Base-by-base conservation (phyloP, 2,888 invertebrate genomes). In the Pollenia amentaria region DNA sequence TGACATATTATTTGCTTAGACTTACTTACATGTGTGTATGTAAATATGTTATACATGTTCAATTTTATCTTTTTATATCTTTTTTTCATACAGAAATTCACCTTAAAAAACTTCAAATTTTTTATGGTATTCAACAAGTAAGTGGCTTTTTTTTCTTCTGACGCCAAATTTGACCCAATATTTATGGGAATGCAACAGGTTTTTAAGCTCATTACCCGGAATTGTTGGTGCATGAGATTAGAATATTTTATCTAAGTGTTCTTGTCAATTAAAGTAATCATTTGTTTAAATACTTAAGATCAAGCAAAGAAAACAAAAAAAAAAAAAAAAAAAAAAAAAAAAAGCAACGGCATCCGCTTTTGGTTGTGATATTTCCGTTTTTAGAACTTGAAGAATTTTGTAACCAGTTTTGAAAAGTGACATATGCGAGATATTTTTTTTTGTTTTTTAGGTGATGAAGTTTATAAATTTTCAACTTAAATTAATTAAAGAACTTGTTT, bases 1-100 rank as follows among this genome's bases (percentile, higher is more conserved):
- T 87, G 84, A 76, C 75, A 83, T 76, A 78, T 73, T 77, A 48
- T 57, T 57, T 69, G 38, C 29, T n/a, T 16, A 40, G n/a, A 40
- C 16, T 8, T 10, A 40, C 40, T 4, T 29, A 10, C 38, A 65
- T 46, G 16, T 40, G 16, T 14, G 1, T 18, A 18, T 65, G 16
- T 46, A 21, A 38, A 10, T 69, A 40, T 51, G 18, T 11, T 8
- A 51, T 29, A 51, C 10, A 57, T 57, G 44, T 69, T 12, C 57
- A 69, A 38, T 60, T 55, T 69, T 78, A 57, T 51, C 16, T 51
- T 10, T 21, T 21, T 18, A 38, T 57, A 29, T n/a, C 14, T 29
- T 42, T 64, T 73, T 75, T 10, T 51, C 18, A 44, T 55, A 55
- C 62, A 62, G 8, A 62, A 51, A 67, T 48, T 72, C 21, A 57